A percentile compares a stretch with the other conserved stretches of the same genome.
Conservation (phyloP, 2,888 invertebrate genomes). For the Rhimphoctona megacephalus region DNA sequence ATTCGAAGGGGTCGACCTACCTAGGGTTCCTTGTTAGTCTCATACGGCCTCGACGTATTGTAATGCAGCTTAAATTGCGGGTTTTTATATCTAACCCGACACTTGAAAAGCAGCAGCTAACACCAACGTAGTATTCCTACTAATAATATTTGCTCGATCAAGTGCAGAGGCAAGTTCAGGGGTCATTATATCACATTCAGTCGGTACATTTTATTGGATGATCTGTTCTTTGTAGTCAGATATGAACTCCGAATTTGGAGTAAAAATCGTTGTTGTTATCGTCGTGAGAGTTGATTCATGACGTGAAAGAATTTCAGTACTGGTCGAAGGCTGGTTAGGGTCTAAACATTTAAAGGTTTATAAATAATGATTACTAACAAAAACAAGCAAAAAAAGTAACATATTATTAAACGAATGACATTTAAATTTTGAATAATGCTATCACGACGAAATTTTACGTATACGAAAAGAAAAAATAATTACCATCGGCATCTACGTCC, state of each 20-base stretch:
- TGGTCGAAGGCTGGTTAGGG: neutral
- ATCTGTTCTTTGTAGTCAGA: constrained; percentile 6
- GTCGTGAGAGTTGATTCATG: neutral
- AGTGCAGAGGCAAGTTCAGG: constrained; percentile 42
- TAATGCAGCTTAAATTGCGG: constrained; percentile 46
- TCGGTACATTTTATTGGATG: neutral
- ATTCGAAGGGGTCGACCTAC: no score
- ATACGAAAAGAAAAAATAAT: neutral
- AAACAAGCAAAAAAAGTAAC: neutral
- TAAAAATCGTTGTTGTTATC: neutral
- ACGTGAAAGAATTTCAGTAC: neutral
- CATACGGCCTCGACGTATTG: constrained; percentile 50
- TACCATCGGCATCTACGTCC: constrained; percentile 6
- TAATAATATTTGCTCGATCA: constrained; percentile 49
- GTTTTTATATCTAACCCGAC: constrained; percentile 22
- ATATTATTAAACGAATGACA: neutral
- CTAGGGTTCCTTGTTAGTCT: no score
- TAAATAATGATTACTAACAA: neutral
- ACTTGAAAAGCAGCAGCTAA: constrained; percentile 43
- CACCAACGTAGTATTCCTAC: constrained; percentile 46
- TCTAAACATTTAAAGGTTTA: constrained; percentile 1
- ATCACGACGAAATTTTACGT: neutral
- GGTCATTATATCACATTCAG: constrained; percentile 33
- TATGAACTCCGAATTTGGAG: neutral
- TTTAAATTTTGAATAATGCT: neutral